Evolutionary conservation across 23 tunicate genomes (phyloP).

Genomic region (Ascidia mentula): DNA sequence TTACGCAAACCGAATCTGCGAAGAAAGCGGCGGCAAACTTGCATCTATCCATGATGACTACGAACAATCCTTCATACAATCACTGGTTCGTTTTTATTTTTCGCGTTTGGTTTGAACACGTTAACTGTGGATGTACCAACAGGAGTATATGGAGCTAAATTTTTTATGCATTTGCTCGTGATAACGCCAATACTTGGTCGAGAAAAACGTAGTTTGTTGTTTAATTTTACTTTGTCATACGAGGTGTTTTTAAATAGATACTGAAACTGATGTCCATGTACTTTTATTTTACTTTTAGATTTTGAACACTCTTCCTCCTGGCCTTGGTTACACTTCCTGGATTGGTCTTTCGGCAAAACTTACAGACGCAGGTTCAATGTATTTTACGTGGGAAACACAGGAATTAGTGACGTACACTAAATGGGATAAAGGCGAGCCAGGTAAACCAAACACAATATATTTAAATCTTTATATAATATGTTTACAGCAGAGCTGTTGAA

Average conservation of each 20-base stretch:
- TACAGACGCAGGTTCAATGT: constrained; percentile 38
- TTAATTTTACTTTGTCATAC: too few relatives aligned
- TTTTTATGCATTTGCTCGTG: too few relatives aligned
- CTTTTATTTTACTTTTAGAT: constrained; percentile 28
- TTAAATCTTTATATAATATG: too few relatives aligned
- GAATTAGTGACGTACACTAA: constrained; percentile 74
- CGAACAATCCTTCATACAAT: constrained; percentile 74
- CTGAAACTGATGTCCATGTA: too few relatives aligned
- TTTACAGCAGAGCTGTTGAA: too few relatives aligned
- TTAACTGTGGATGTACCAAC: too few relatives aligned
- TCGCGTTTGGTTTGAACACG: too few relatives aligned
- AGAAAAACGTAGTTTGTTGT: too few relatives aligned
- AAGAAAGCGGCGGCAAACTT: constrained; percentile 47
- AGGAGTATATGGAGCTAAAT: too few relatives aligned
- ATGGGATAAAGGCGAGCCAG: constrained; percentile 84
- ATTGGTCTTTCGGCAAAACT: constrained; percentile 65
- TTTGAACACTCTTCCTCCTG: constrained; percentile 39
- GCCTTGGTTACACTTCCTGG: constrained; percentile 70
- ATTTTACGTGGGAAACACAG: constrained; percentile 56
- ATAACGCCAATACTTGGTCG: too few relatives aligned
- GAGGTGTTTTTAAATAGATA: too few relatives aligned
- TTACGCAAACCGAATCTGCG: constrained; percentile 52
- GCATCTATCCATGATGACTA: constrained; percentile 71
- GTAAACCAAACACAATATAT: constrained; percentile 25
- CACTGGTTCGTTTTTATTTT: constrained; percentile 52